Base-by-base conservation (phyloP, 1,140 invertebrate genomes). In the Meteorus sp. region DNA sequence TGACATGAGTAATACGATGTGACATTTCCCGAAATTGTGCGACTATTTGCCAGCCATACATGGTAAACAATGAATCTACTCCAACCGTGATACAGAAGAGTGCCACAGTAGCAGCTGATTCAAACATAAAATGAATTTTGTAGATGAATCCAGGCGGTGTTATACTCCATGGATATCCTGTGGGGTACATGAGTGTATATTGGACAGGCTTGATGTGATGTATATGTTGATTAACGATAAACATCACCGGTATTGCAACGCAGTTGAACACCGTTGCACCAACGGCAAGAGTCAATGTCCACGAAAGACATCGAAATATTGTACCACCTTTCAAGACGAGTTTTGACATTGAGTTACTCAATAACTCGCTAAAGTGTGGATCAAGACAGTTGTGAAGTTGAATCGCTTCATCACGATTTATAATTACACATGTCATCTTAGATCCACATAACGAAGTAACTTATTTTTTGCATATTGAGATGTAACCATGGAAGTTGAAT, bases 361-460 rank as follows among this genome's bases (percentile, higher is more conserved):
- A 33, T 8, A 50, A 17, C 7, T 50, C 17, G 0, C 2, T 20
- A 17, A 50, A 33, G 15, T 50, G 22, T 8, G 17, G n/a, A 13
- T 62, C 51, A 15, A 62, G 41, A 27, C 33, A 29, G 4, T 44
- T 20, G 35, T 59, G 45, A 1, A 62, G 22, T 17, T 59, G 35
- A 1, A 44, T 9, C 3, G 59, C n/a, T 27, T 48, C 20, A 9
- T 52, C 19, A 2, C 56, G 52, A 39, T 62, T 23, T 8, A 59
- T 59, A 4, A 35, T 19, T 25, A 63, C 3, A 19, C 47, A 33
- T 17, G 11, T n/a, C 1, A 39, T 11, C 35, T 39, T 39, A 4
- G 15, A n/a, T n/a, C 8, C 8, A 29, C 9, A 9, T n/a, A 29
- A 4, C 9, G 27, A 4, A 29, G 4, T 4, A 5, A 29, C 9